Evolutionary conservation across 2,797 vertebrate species (phyloP).

Genomic region (Distichodus sexfasciatus): DNA sequence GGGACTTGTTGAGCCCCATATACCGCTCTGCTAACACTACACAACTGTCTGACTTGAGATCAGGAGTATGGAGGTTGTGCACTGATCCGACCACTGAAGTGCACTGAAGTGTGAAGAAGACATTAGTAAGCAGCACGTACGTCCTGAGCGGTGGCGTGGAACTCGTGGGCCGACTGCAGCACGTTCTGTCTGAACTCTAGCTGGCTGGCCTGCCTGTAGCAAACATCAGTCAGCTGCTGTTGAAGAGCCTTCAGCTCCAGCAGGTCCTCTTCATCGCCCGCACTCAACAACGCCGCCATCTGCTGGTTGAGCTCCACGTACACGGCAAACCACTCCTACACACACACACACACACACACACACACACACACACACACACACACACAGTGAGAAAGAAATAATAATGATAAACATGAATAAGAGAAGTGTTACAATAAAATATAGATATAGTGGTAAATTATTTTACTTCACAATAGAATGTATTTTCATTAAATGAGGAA

Average conservation of each 20-base stretch:
- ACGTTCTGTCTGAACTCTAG: constrained; percentile 94
- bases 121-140: constrained; percentile 66
- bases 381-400: too few species aligned
- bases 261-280: constrained; percentile 92
- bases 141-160: constrained; percentile 93
- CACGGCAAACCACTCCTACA: constrained; percentile 96
- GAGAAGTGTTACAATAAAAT: too few species aligned
- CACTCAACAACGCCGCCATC: constrained; percentile 89
- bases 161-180: constrained; percentile 91
- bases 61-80: too few species aligned
- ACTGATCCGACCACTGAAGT: too few species aligned
- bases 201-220: constrained; percentile 94
- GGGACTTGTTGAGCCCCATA: too few species aligned
- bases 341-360: background rate
- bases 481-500: too few species aligned
- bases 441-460: too few species aligned
- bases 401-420: too few species aligned
- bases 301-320: constrained; percentile 99
- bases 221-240: constrained; percentile 97
- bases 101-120: background rate
- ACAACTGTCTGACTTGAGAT: too few species aligned
- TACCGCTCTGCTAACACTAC: too few species aligned
- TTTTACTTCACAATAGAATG: too few species aligned
- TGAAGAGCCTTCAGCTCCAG: constrained; percentile 90
- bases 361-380: background rate